phyloP scores from a whole-genome alignment of 2,113 vertebrate genomes.

The Cebus imitator region DNA sequence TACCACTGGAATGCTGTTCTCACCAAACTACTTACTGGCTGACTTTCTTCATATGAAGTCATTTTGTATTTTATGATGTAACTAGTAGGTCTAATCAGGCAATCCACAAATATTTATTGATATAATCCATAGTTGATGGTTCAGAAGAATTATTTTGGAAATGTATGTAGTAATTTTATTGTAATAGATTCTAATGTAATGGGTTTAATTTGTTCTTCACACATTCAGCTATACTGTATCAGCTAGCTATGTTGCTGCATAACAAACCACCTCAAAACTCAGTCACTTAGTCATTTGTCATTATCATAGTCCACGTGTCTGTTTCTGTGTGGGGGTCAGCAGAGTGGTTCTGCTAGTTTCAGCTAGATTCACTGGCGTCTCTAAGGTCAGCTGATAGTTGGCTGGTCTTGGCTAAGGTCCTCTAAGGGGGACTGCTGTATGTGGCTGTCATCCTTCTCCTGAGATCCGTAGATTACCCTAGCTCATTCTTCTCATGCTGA shows the following conservation, averaged over 20 bases:
- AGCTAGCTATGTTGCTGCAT: not conserved
- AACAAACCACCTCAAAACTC: not conserved
- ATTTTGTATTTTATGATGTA: not conserved
- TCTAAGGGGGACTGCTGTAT: not conserved
- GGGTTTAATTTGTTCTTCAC: not conserved
- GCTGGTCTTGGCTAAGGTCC: not conserved
- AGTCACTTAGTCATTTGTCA: not conserved
- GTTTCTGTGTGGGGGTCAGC: not conserved
- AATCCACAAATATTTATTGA: not conserved
- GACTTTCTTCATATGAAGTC: conserved; percentile 10
- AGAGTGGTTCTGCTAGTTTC: not conserved
- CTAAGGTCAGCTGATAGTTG: not conserved
- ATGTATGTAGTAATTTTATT: not conserved
- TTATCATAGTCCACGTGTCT: not conserved
- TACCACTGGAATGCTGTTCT: not conserved
- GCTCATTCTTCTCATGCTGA: not conserved
- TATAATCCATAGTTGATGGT: not conserved
- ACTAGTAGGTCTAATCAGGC: not conserved
- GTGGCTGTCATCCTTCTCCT: not conserved
- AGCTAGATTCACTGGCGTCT: not conserved
- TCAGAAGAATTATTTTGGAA: not conserved
- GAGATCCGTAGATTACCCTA: not conserved
- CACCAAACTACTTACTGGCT: not conserved
- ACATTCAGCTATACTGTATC: not conserved
- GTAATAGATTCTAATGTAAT: not conserved